A percentile compares a stretch with the other conserved stretches of the same genome.
phyloP scores from a whole-genome alignment of 1,140 invertebrate species.

The Macrosteles quadrilineatus region DNA sequence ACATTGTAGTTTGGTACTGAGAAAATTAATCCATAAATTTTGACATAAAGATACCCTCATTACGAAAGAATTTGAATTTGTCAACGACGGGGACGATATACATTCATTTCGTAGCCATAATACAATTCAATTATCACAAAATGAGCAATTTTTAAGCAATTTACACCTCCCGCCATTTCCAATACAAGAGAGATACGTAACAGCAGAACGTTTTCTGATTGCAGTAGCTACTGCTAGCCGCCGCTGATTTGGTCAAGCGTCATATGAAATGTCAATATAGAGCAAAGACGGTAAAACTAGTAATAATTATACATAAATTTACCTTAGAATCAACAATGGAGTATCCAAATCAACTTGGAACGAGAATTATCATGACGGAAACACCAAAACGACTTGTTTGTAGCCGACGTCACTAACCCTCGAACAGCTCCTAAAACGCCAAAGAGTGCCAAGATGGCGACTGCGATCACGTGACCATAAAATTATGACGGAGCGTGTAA shows the following conservation, averaged over 20 bases:
- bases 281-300: not conserved
- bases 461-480: slow-evolving; percentile 54
- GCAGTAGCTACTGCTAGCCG: not conserved
- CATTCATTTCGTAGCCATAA: too few relatives aligned
- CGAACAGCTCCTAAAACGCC: slow-evolving; percentile 49
- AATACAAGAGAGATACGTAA: slow-evolving; percentile 5
- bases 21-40: slow-evolving; percentile 6
- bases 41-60: not conserved
- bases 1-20: not conserved
- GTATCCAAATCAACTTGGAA: not conserved
- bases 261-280: not conserved
- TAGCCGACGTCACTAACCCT: slow-evolving; percentile 49
- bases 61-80: not conserved
- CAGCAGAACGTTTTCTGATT: slow-evolving; percentile 18
- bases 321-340: not conserved
- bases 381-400: slow-evolving; percentile 28
- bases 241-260: slow-evolving; percentile 4
- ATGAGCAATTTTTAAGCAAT: not conserved
- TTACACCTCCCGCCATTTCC: slow-evolving; percentile 27
- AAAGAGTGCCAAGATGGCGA: slow-evolving; percentile 58
- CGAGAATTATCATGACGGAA: not conserved
- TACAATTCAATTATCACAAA: not conserved
- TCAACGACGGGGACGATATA: too few relatives aligned
- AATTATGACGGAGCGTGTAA: slow-evolving; percentile 51
- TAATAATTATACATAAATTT: not conserved